Evolutionary conservation across 2,797 vertebrate genomes (phyloP).

Genomic region (Enteromius paludinosus): DNA sequence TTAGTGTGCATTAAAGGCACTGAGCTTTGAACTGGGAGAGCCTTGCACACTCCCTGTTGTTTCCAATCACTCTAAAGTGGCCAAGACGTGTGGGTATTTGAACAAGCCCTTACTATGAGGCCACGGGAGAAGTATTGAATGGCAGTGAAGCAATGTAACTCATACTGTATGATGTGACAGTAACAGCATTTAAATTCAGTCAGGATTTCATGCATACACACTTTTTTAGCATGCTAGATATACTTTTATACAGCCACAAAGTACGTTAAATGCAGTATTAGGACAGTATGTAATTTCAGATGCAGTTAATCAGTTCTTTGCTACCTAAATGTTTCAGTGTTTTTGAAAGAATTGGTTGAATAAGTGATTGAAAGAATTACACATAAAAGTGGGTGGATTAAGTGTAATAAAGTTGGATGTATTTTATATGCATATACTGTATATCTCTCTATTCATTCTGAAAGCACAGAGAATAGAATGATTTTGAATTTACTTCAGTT

Average conservation of each 20-base stretch:
- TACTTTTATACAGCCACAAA: neutral
- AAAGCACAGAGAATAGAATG: neutral
- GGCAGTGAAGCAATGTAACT: no score
- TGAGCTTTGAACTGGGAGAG: no score
- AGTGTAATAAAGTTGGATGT: neutral
- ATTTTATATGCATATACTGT: neutral
- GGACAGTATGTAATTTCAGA: neutral
- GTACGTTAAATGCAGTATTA: neutral
- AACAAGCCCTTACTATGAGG: no score
- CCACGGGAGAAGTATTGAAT: no score
- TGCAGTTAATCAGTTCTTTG: neutral
- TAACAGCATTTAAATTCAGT: neutral
- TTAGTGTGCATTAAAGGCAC: no score
- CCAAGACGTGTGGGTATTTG: no score
- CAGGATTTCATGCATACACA: neutral
- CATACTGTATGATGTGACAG: no score
- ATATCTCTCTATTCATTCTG: no score
- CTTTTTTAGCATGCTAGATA: neutral
- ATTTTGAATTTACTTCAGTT: neutral
- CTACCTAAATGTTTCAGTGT: neutral
- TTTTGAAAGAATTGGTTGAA: neutral
- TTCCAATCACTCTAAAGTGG: no score
- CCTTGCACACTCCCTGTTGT: no score
- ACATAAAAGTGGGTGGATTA: neutral
- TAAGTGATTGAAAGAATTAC: neutral